A percentile compares a stretch with the other conserved stretches of the same genome.
Conservation (phyloP, 23 tunicate species). For the Halocynthia roretzi region DNA sequence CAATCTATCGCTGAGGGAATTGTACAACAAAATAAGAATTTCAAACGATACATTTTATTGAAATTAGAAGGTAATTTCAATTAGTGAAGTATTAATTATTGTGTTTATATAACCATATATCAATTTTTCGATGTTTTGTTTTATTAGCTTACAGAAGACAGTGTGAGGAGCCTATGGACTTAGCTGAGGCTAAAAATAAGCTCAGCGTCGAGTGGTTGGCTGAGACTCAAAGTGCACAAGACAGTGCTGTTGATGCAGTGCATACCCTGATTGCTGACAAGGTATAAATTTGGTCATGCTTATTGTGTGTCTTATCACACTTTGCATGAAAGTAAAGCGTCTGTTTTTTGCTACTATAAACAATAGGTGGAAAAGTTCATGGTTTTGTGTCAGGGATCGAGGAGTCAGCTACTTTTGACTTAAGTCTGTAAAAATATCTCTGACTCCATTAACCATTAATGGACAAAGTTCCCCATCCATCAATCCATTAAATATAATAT, state of each 20-base stretch:
- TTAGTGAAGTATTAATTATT: no score
- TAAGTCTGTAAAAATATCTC: no score
- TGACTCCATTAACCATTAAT: no score
- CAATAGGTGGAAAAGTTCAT: no score
- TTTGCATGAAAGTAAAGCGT: no score
- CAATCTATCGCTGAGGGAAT: conserved; percentile 33
- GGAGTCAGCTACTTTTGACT: no score
- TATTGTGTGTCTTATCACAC: no score
- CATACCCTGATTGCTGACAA: conserved; percentile 59
- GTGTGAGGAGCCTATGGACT: conserved; percentile 14
- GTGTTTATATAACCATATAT: no score
- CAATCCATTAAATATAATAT: no score
- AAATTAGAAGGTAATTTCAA: conserved; percentile 49
- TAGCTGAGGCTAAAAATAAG: conserved; percentile 20
- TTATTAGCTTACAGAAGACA: conserved; percentile 19
- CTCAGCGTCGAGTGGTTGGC: conserved; percentile 64
- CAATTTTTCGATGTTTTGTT: not conserved
- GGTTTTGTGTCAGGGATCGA: no score
- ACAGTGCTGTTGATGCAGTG: conserved; percentile 49
- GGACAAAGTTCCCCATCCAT: no score
- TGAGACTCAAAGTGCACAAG: conserved; percentile 64
- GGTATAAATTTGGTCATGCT: conserved; percentile 11
- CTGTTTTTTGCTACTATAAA: no score
- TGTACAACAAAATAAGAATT: conserved; percentile 41
- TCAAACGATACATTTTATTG: conserved; percentile 31